Base-by-base conservation (phyloP, 2,888 invertebrate genomes). In the Sepiola atlantica region DNA sequence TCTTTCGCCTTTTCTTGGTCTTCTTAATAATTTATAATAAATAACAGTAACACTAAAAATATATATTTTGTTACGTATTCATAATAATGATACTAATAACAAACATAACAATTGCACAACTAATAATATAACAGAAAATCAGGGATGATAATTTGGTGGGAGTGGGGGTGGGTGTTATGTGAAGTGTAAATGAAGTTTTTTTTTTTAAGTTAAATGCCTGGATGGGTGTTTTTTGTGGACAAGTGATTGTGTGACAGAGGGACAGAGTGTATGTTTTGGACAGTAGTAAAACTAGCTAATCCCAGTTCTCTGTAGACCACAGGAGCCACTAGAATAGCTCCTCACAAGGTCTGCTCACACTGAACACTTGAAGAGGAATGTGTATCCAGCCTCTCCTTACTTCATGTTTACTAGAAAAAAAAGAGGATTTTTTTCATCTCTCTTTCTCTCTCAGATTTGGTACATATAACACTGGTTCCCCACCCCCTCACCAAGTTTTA, bases 281-380 rank as follows among this genome's bases (percentile, higher is more conserved):
- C 92, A 92, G 55, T 35, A 32, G 18, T 92, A 28, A 55, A 55
- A n/a, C 92, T 92, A 92, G 92, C 92, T 92, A 55, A 45, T 92
- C n/a, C 92, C 28, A 92, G 92, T n/a, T 55, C 35, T 77, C 77
- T 77, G n/a, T 77, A 77, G 77, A 92, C 92, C 55, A 92, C 55
- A 92, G 92, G 92, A 92, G 92, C 92, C 54, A 92, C 92, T 92
- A 92, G 18, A 92, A 32, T 55, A 55, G 54, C 55, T 92, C 54
- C 92, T 92, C 54, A n/a, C 92, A n/a, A 55, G 45, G 92, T 92
- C 92, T 92, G 92, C 92, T 92, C 92, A 92, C 92, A 92, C 92
- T 92, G 92, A 92, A 55, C 92, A 92, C 55, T 92, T 92, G 54
- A 92, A 92, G 54, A 92, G 92, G 92, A 92, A 92, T 92, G 92